Evolutionary conservation across 2,797 vertebrate species (phyloP), one percentile per base, ranked within the genome.

Genomic region (Sebastes hopkinsi): DNA sequence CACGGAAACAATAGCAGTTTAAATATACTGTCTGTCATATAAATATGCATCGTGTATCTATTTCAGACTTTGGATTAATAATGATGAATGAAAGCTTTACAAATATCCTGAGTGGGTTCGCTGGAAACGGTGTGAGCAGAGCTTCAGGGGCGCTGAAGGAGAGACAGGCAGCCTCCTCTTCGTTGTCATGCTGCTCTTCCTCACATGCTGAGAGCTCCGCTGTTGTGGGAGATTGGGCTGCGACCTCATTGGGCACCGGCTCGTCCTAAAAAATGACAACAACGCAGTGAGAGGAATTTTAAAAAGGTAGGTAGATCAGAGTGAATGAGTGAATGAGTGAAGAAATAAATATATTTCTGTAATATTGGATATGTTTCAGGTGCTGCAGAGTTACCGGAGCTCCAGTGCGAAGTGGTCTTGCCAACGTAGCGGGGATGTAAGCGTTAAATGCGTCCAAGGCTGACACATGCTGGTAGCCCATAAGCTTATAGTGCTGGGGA

Each of bases 81-180:
- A 23, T 54, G 34, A 55, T n/a, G 16, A 32, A 71, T 27, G n/a
- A 1, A 3, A 27, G 13, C 7, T 83, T 81, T 93, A 97, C 96
- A 89, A 96, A 96, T 69, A 96, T 95, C 72, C 94, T 73, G 50
- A 96, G 92, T 25, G 95, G 94, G 71, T 96, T 92, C 16, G 89
- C 86, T 1, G 87, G 79, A 42, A 82, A 60, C 2, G 92, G 91
- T 67, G 29, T 79, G 5, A 93, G 83, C 20, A 96, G 74, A 77
- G 81, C 87, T 56, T 87, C 85, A 25, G 95, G 95, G n/a, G 87
- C 79, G 0, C 20, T 88, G 80, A 96, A 95, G 71, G 78, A 89
- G 23, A 95, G 82, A 71, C 16, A 8, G 8, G 16, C 13, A 11
- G 54, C 25, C 20, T 80, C 36, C 20, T 81, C 72, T 27, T 74